Percentiles rank a stretch among this genome's conserved stretches.
phyloP scores from a whole-genome alignment of 2,113 vertebrate species.

The Megaceryle torquata region DNA sequence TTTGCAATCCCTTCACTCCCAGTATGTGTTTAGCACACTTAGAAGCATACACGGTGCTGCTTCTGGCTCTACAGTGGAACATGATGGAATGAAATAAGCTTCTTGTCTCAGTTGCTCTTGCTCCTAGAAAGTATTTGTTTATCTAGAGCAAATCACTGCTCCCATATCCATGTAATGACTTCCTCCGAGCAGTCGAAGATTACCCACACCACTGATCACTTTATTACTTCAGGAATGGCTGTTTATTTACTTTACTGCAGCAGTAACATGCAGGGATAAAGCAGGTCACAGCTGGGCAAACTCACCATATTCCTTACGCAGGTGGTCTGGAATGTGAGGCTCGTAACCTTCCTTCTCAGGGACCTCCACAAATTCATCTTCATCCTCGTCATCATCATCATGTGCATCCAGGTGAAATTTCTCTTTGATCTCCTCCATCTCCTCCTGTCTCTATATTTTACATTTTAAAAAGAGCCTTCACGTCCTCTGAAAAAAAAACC shows the following conservation, averaged over 20 bases:
- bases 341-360: conserved; percentile 96
- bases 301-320: conserved; percentile 88
- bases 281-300: conserved; percentile 72
- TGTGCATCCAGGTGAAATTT: not conserved
- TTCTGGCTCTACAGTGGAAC: not conserved
- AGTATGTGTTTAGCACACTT: not conserved
- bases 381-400: conserved; percentile 67
- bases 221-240: conserved; percentile 74
- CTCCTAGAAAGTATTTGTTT: conserved; percentile 68
- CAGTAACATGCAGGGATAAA: conserved; percentile 52
- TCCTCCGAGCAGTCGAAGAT: conserved; percentile 69
- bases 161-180: conserved; percentile 61
- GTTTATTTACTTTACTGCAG: conserved; percentile 72
- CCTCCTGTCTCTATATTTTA: not conserved
- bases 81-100: conserved; percentile 48
- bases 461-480: not conserved
- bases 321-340: conserved; percentile 86
- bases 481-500: not conserved
- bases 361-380: conserved; percentile 91
- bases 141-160: conserved; percentile 39
- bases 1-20: not conserved
- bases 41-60: not conserved
- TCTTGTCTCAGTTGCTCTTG: not conserved
- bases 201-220: conserved; percentile 69
- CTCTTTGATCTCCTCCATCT: not conserved